Base-by-base conservation (phyloP, 2,888 invertebrate species). In the Amorpha juglandis region DNA sequence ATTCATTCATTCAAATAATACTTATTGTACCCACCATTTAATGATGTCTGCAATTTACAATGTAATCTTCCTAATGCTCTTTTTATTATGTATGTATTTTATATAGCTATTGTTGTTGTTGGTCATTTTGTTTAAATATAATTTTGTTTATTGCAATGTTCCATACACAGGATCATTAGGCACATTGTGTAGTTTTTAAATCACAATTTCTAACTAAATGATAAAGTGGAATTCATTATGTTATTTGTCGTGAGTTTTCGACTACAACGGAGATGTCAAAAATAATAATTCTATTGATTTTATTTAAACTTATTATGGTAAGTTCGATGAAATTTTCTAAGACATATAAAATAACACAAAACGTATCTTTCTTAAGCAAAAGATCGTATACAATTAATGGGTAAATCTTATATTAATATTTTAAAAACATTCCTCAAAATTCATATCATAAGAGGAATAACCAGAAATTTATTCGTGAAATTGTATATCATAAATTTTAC, bases 261-360 rank as follows among this genome's bases (percentile, higher is more conserved):
- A 33, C 11, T 4, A 19, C 16, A 42, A 6, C 9, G 21, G 33
- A 11, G 27, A 65, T 62, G 62, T 21, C 4, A 11, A 62, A 65
- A 52, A 65, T 62, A 62, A 21, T 65, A 45, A 42, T 50, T 33
- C 12, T 65, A 62, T 62, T 65, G 1, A 51, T 58, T 19, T 14
- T 58, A 19, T 38, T 64, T 14, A 35, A 64, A 51, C n/a, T 55
- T 35, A 35, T 45, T 27, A 9, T n/a, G 68, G 68, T 68, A 47
- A 65, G 63, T 27, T 45, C 16, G 12, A 27, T 47, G 0, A 14
- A 6, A 45, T 45, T 45, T 12, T 9, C 14, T 45, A 14, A 45
- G 14, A 14, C 45, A 51, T 8, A 2, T 21, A 11, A 9, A 21
- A 21, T 0, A n/a, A 27, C 1, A 52, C 27, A 27, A 27, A 27